Evolutionary conservation across 1,140 invertebrate genomes (phyloP), one percentile per base, ranked within the genome.

Genomic region (Drosophila pectinifera): DNA sequence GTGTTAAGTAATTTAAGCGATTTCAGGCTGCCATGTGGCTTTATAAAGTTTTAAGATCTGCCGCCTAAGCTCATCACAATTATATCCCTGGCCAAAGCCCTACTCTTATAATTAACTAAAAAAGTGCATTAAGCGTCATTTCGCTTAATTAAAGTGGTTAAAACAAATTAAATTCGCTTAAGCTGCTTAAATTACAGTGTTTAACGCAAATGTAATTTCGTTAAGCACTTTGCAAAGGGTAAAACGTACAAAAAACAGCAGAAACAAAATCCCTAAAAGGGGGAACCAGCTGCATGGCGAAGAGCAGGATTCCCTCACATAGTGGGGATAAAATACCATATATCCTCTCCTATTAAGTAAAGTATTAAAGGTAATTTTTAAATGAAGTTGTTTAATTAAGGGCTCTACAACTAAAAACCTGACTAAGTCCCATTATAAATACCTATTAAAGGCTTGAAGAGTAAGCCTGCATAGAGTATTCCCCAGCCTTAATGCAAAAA

Each of bases 181-280:
- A 88, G 65, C 83, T 70, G 31, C 79, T 73, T 48, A 88, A 86
- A 86, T 86, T 88, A 86, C 83, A 83, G 83, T 86, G 70, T 83
- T 86, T 88, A 79, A 76, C 75, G 51, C 58, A 65, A 85, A 86
- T 88, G 84, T 81, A 79, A 89, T 83, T 79, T 82, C 68, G 78
- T 82, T 62, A 59, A 67, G 55, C 57, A 63, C 64, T 68, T 36
- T 68, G 45, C 36, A 53, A 43, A 28, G 16, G 42, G 43, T 6
- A 7, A 38, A 63, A 20, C 68, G 45, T 38, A 55, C 38, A 42
- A 77, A 39, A 46, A 65, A 51, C 43, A 16, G 31, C 18, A 48
- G n/a, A 18, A 56, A 67, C 36, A 54, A 55, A 59, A 68, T 59
- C 38, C 36, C 18, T 24, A 36, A 39, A 59, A 39, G 24, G 38